Percentiles rank a stretch among this genome's conserved stretches.
phyloP scores from a whole-genome alignment of 2,113 vertebrate species.

The Callospermophilus lateralis region DNA sequence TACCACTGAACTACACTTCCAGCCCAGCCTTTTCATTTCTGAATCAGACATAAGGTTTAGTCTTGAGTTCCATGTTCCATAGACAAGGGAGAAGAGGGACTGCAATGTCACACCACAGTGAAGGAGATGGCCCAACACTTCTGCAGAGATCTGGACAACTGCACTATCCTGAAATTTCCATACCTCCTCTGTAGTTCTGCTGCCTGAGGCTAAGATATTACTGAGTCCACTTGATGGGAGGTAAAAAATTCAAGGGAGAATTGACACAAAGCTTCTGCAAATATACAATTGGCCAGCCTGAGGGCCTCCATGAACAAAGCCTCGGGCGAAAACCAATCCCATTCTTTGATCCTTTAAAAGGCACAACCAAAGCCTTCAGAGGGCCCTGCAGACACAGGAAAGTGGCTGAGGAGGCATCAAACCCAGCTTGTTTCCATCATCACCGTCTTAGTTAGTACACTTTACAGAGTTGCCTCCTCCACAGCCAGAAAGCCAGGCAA shows the following conservation, averaged over 20 bases:
- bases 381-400: not conserved
- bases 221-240: not conserved
- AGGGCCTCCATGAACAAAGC: not conserved
- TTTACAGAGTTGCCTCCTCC: not conserved
- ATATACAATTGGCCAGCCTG: not conserved
- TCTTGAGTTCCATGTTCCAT: not conserved
- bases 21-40: not conserved
- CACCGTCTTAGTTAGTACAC: not conserved
- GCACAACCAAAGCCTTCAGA: not conserved
- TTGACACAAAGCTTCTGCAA: not conserved
- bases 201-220: not conserved
- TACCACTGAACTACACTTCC: not conserved
- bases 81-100: too few species aligned
- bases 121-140: not conserved
- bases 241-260: not conserved
- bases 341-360: not conserved
- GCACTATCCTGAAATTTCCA: too few species aligned
- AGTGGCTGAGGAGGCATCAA: not conserved
- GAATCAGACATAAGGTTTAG: not conserved
- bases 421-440: not conserved
- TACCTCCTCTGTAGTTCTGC: not conserved
- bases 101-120: not conserved
- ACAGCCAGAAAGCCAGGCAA: too few species aligned
- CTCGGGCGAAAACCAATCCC: not conserved
- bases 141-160: accelerated